Conservation (phyloP, 2,888 invertebrate species). For the Lepeophtheirus nordmannii region DNA sequence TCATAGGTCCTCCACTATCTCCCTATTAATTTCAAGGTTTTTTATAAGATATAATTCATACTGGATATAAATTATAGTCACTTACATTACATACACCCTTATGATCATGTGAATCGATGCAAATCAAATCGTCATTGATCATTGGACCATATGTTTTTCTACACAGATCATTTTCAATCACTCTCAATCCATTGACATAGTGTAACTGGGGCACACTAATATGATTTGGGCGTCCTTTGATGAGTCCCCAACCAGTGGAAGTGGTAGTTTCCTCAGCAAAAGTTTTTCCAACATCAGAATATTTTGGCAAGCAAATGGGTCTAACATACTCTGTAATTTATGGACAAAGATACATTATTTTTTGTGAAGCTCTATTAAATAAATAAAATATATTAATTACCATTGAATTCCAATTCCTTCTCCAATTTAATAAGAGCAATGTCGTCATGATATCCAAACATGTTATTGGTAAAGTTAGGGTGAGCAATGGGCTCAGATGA, state of each 20-base stretch:
- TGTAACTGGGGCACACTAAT: neutral
- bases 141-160: neutral
- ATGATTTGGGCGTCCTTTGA: constrained; percentile 52
- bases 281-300: neutral
- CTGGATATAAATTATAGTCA: neutral
- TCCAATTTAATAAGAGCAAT: constrained; percentile 3
- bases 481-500: neutral
- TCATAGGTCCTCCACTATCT: constrained; percentile 13
- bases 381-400: neutral
- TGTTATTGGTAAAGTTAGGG: neutral
- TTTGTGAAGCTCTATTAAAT: neutral
- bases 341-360: neutral
- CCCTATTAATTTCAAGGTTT: neutral
- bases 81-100: constrained; percentile 13
- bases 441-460: neutral
- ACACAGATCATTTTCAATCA: constrained; percentile 4
- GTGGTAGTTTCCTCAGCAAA: constrained; percentile 50
- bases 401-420: neutral
- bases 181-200: neutral
- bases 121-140: constrained; percentile 3
- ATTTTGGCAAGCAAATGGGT: constrained; percentile 7
- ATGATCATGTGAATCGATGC: constrained; percentile 3
- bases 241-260: constrained; percentile 38
- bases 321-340: constrained; percentile 6
- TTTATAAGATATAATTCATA: no score